Conservation (phyloP, 1,140 invertebrate genomes). For the Drepana arcuata region DNA sequence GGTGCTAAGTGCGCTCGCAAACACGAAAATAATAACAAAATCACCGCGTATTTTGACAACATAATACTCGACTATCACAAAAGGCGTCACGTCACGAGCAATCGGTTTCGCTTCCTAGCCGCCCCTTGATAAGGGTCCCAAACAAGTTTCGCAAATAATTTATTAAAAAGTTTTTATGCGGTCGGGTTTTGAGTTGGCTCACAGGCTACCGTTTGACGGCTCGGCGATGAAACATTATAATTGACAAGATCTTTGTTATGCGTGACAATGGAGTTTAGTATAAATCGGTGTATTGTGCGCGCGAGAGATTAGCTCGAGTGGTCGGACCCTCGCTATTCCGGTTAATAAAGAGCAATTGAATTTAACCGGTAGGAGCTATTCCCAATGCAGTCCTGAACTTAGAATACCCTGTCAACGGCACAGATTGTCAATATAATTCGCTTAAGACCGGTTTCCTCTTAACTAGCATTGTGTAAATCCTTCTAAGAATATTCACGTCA, state of each 20-base stretch:
- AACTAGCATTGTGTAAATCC: too few species aligned
- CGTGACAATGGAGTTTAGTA: conserved; percentile 53
- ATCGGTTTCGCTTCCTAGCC: conserved; percentile 59
- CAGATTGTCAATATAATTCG: too few species aligned
- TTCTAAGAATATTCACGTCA: too few species aligned
- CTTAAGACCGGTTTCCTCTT: too few species aligned
- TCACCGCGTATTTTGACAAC: conserved; percentile 68
- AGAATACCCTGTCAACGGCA: too few species aligned
- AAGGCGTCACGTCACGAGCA: conserved; percentile 60
- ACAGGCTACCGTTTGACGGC: conserved; percentile 58
- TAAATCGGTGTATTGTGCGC: conserved; percentile 51
- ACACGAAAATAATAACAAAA: conserved; percentile 71
- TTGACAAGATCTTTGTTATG: conserved; percentile 67
- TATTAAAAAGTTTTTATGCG: conserved; percentile 67
- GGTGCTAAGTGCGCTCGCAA: conserved; percentile 65
- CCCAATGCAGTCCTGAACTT: too few species aligned
- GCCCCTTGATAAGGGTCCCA: conserved; percentile 56
- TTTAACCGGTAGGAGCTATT: too few species aligned
- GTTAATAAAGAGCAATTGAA: too few species aligned
- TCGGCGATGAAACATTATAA: conserved; percentile 61
- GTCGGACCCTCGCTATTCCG: conserved; percentile 23
- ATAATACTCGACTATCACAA: conserved; percentile 66
- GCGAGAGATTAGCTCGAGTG: conserved; percentile 52
- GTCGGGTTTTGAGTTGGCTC: conserved; percentile 26
- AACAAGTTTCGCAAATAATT: conserved; percentile 68